Base-by-base conservation (phyloP, 2,797 vertebrate genomes). In the Phoebastria nigripes region DNA sequence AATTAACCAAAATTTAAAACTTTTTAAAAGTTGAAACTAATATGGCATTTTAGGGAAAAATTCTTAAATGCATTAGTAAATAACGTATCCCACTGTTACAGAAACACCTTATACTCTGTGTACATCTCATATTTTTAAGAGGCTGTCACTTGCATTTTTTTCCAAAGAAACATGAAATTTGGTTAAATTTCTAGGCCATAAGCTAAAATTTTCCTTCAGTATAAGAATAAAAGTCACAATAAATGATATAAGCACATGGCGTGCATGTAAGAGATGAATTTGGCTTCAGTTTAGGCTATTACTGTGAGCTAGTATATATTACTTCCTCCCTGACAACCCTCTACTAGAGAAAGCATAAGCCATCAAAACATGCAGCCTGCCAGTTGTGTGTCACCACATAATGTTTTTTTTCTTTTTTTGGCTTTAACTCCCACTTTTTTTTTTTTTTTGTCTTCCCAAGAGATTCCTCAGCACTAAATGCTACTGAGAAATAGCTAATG, bases 391-490 rank as follows among this genome's bases (percentile, higher is more conserved):
- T 67, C 63, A 81, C 55, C 72, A 71, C 5, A 8, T 41, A 31
- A 31, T n/a, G 17, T 37, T 73, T 62, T 70, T 37, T 73, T 62
- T 70, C 2, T 6, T 11, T 39, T 82, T 92, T 54, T 67, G 35
- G 41, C 33, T 94, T 93, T 93, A 83, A 82, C 13, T 66, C 49
- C 17, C 37, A 28, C 11, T 35, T 35, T 35, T 35, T 35, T 46
- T 71, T 51, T 26, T 93, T 80, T 89, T 95, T 41, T 74, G 33
- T 66, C 46, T 92, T 93, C 95, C 93, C 87, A 87, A 97, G 85
- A 91, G 85, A 93, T 97, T 97, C 87, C 93, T 96, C 96, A 95
- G 83, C 96, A 97, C 96, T 96, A 97, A 93, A 97, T 78, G 67
- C 70, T 79, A 81, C 82, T 95, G 69, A 95, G 89, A 97, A 97